Evolutionary conservation across 1,140 invertebrate species (phyloP).

Genomic region (Idris sp.): DNA sequence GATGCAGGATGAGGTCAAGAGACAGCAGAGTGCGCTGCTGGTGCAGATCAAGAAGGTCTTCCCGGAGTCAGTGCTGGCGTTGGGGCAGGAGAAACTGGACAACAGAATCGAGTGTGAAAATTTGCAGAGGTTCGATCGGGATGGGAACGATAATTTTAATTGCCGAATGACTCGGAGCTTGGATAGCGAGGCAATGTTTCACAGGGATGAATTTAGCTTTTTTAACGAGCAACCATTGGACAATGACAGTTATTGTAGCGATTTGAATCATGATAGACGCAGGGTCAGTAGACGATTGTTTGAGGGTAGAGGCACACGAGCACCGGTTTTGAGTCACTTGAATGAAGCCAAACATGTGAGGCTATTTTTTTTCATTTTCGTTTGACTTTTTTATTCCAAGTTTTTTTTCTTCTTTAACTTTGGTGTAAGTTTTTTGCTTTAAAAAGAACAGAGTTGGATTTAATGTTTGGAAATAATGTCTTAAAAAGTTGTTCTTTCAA

Average conservation of each 20-base stretch:
- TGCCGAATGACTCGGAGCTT: slow-evolving; percentile 44
- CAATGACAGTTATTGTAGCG: slow-evolving; percentile 29
- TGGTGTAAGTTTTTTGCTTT: no score
- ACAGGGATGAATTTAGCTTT: slow-evolving; percentile 29
- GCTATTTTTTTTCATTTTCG: not conserved
- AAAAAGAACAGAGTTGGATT: no score
- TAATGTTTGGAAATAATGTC: no score
- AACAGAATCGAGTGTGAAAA: slow-evolving; percentile 31
- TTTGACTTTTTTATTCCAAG: not conserved
- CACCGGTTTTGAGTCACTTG: slow-evolving; percentile 63
- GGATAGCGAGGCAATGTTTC: slow-evolving; percentile 44
- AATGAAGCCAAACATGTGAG: slow-evolving; percentile 72
- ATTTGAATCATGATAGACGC: slow-evolving; percentile 46
- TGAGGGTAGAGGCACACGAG: slow-evolving; percentile 65
- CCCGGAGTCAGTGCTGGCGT: slow-evolving; percentile 62
- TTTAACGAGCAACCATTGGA: slow-evolving; percentile 31
- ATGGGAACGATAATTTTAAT: slow-evolving; percentile 41
- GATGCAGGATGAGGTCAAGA: no score
- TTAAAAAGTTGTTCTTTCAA: no score
- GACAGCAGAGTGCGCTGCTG: slow-evolving; percentile 80
- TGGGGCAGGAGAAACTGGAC: slow-evolving; percentile 17
- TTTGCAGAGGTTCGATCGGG: slow-evolving; percentile 26
- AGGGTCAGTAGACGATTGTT: slow-evolving; percentile 71
- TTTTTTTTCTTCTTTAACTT: no score
- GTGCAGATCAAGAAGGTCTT: slow-evolving; percentile 79